Evolutionary conservation across 2,113 vertebrate genomes (phyloP), one percentile per base, ranked within the genome.

Genomic region (Raphicerus campestris): DNA sequence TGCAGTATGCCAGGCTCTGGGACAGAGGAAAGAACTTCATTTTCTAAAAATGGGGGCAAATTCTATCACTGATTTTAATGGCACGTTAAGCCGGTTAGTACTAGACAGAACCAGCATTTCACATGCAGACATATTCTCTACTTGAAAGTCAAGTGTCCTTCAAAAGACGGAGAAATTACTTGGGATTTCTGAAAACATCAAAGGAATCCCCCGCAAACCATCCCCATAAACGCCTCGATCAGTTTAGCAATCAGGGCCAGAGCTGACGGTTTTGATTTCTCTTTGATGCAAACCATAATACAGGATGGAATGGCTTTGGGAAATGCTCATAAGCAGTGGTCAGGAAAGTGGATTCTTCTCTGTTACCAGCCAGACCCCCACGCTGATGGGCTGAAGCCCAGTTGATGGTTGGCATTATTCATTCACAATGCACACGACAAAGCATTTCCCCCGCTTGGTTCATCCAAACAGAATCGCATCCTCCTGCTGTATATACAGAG

Each of bases 61-160:
- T 89, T 86, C 90, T 89, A 89, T 93, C 93, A 83, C 85, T 35
- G 88, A 94, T 83, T 91, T 97, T 55, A 10, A 73, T 49, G 45
- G 77, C 93, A 66, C 91, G 60, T 96, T 89, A 96, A 89, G 88
- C 91, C 53, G 90, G 92, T 91, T 92, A 97, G 97, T 97, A 97
- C 97, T 95, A 96, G 98, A 60, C 24, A 42, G 92, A 91, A 32
- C 51, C 92, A 96, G 97, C 97, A 96, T 97, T 95, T 96, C 77
- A 45, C 96, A 77, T 80, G 92, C 92, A 97, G 96, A 92, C 88
- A 95, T 73, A 91, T 70, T 96, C 97, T 91, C 96, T 82, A 61
- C 90, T 92, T 96, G 95, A 97, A 93, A 97, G 95, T 82, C 95
- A 97, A 93, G 47, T 94, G 97, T 53, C 96, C 92, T 87, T 97